Evolutionary conservation across 2,888 invertebrate genomes (phyloP).

Genomic region (Stramonita haemastoma): DNA sequence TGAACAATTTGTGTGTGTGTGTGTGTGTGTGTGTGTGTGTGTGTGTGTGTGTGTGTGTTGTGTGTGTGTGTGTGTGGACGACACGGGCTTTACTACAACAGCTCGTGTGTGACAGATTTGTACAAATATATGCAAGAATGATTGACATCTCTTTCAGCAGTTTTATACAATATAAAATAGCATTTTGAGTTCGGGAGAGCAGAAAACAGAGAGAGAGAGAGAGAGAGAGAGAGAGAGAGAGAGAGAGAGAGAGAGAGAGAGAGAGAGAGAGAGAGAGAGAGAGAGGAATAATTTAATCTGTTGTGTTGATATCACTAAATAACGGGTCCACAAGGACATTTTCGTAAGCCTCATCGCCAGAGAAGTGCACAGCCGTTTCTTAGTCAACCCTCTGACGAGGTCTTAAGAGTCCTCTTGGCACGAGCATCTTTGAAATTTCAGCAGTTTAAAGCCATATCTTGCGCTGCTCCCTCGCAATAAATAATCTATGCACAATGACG

Average conservation of each 20-base stretch:
- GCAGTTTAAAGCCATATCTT: conserved; percentile 1
- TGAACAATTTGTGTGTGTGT: neutral
- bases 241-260: neutral
- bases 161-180: neutral
- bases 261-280: conserved; percentile 5
- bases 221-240: conserved; percentile 8
- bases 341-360: neutral
- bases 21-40: neutral
- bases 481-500: conserved; percentile 15
- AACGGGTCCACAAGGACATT: neutral
- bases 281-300: neutral
- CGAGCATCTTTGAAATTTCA: neutral
- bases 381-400: neutral
- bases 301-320: conserved; percentile 9
- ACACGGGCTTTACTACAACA: neutral
- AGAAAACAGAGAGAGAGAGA: neutral
- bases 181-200: neutral
- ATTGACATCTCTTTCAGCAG: neutral
- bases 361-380: neutral
- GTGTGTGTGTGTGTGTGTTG: neutral
- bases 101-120: neutral
- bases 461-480: conserved; percentile 8
- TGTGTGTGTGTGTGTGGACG: neutral
- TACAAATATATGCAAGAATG: neutral
- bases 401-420: neutral